Evolutionary conservation across 1,140 invertebrate genomes (phyloP).

Genomic region (Drosophila pruinosa): DNA sequence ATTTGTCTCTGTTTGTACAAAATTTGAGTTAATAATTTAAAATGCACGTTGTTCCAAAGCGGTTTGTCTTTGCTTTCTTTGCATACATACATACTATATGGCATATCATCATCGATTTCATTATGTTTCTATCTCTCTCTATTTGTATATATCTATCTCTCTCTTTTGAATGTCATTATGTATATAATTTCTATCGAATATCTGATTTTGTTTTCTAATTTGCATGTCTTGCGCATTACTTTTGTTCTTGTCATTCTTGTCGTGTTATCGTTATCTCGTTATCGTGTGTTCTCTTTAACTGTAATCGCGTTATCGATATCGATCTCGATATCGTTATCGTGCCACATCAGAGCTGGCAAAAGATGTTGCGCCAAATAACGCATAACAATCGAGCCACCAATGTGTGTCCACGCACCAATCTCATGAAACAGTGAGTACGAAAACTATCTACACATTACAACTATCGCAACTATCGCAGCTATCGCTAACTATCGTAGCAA

Average conservation of each 20-base stretch:
- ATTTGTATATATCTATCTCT: neutral
- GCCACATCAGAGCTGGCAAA: conserved; percentile 97
- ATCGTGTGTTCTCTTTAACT: no score
- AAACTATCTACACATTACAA: neutral
- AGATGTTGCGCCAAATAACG: conserved; percentile 93
- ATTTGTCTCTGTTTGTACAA: neutral
- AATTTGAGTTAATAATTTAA: neutral
- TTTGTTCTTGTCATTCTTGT: conserved; percentile 5
- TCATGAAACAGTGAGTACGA: conserved; percentile 98
- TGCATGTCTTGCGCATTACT: conserved; percentile 48
- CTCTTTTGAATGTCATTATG: neutral
- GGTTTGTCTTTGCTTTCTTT: neutral
- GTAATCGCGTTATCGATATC: conserved; percentile 25
- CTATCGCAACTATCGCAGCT: conserved; percentile 10
- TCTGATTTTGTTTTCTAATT: conserved; percentile 30
- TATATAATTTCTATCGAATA: conserved; percentile 19
- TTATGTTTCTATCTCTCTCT: neutral
- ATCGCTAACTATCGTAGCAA: neutral
- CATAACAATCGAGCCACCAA: conserved; percentile 99
- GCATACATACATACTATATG: neutral
- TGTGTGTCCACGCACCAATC: conserved; percentile 95
- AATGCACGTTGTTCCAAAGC: neutral
- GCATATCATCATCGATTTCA: neutral
- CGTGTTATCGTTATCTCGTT: conserved; percentile 15
- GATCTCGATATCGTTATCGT: no score